phyloP scores from a whole-genome alignment of 1,140 invertebrate genomes.

The Solenopsis invicta region DNA sequence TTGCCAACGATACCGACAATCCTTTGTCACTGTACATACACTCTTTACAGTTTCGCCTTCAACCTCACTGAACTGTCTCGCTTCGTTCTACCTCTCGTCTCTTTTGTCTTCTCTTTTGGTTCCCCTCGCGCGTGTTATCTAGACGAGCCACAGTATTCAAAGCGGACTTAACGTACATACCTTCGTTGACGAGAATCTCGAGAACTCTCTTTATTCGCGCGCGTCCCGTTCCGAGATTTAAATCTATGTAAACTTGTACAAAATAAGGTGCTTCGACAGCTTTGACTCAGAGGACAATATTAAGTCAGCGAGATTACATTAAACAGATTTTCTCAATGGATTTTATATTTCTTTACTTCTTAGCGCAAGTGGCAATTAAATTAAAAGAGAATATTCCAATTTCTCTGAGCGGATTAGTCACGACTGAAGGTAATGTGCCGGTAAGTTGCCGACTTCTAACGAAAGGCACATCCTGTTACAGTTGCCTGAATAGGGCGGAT shows the following conservation, averaged over 20 bases:
- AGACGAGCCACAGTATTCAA: constrained; percentile 65
- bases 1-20: not conserved
- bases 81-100: constrained; percentile 12
- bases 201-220: constrained; percentile 24
- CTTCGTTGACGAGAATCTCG: constrained; percentile 45
- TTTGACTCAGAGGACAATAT: not conserved
- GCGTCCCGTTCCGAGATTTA: not conserved
- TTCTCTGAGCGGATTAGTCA: constrained; percentile 17
- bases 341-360: constrained; percentile 3
- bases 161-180: constrained; percentile 65
- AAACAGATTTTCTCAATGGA: not conserved
- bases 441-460: constrained; percentile 74
- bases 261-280: not conserved
- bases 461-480: constrained; percentile 86
- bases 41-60: constrained; percentile 68
- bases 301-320: not conserved
- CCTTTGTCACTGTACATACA: constrained; percentile 50
- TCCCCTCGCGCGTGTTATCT: constrained; percentile 6
- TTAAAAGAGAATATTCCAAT: not conserved
- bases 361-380: constrained; percentile 4
- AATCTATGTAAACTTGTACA: not conserved
- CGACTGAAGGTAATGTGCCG: constrained; percentile 35
- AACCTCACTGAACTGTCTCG: constrained; percentile 28
- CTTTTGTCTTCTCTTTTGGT: constrained; percentile 4
- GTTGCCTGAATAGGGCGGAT: constrained; percentile 93